A percentile compares a stretch with the other conserved stretches of the same genome.
phyloP scores from a whole-genome alignment of 2,113 vertebrate species.

The Crotalus viridis region DNA sequence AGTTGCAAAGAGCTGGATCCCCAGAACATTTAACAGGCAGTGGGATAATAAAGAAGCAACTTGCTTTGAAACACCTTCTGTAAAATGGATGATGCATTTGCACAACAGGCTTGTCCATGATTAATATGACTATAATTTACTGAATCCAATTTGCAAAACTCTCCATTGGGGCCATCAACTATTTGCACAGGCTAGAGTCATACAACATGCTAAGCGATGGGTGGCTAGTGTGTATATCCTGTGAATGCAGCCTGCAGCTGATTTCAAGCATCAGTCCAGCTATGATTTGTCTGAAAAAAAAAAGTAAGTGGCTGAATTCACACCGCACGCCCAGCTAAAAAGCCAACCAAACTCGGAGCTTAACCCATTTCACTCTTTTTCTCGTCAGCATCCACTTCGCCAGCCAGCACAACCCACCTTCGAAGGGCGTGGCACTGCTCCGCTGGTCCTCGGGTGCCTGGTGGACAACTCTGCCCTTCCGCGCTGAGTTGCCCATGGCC shows the following conservation, averaged over 20 bases:
- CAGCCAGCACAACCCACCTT: not conserved
- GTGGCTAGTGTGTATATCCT: not conserved
- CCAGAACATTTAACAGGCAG: not conserved
- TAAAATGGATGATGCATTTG: not conserved
- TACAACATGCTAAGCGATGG: not conserved
- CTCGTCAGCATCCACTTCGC: not conserved
- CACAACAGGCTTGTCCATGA: not conserved
- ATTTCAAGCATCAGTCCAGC: not conserved
- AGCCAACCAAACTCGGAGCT: not conserved
- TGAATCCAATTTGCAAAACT: not conserved
- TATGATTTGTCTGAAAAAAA: not conserved
- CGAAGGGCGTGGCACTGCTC: not conserved
- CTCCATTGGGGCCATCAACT: not conserved
- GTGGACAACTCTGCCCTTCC: not conserved
- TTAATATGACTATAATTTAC: not conserved
- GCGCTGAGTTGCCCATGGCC: slow-evolving; percentile 14
- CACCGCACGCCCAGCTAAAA: not conserved
- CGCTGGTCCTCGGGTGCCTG: not conserved
- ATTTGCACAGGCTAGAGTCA: not conserved
- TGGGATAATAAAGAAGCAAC: not conserved
- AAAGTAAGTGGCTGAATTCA: not conserved
- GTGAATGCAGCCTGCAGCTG: not conserved
- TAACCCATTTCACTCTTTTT: not conserved
- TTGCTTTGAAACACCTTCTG: not conserved
- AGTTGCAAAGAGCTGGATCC: not conserved